Base-by-base conservation (phyloP, 2,113 vertebrate genomes). In the Illadopsis cleaveri region DNA sequence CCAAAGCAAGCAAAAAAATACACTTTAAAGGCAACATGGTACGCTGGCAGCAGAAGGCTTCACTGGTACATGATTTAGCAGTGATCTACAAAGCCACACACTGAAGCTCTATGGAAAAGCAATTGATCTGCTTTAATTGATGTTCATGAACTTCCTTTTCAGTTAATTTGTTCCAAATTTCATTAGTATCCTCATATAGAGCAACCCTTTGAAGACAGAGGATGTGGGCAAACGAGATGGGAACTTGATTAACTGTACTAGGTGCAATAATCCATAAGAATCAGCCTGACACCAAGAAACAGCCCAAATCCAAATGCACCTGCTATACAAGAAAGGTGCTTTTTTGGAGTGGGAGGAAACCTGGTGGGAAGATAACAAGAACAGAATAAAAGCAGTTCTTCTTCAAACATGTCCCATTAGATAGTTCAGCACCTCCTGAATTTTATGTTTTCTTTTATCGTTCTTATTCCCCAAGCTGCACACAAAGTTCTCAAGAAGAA, bases 251-350 rank as follows among this genome's bases (percentile, higher is more conserved):
- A 94, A 91, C 20, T 48, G 53, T 13, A 38, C 12, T 62, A 75
- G 82, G 56, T 21, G 27, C 35, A 84, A 17, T 53, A 83, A 92
- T 61, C 69, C 13, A 0, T 84, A 75, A 48, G 47, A 66, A 83
- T 11, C 40, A 76, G 17, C 64, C n/a, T 40, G 40, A 91, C 65
- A 86, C 31, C 12, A 82, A 76, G 61, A 71, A 86, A 60, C 15
- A 82, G 61, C 37, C 60, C 77, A 93, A 92, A 91, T 68, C 31
- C 72, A 92, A 65, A 89, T 89, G 69, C 86, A 97, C 83, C 65
- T 87, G 89, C 86, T 75, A 25, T 30, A 90, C 57, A 91, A 68
- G 83, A 82, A 65, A 75, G 62, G 42, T 0, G 0, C 40, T 76
- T 54, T 68, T 84, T 48, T 64, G 72, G 64, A 89, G 31, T 38